Conservation (phyloP, 2,113 vertebrate species). For the Fukomys damarensis region DNA sequence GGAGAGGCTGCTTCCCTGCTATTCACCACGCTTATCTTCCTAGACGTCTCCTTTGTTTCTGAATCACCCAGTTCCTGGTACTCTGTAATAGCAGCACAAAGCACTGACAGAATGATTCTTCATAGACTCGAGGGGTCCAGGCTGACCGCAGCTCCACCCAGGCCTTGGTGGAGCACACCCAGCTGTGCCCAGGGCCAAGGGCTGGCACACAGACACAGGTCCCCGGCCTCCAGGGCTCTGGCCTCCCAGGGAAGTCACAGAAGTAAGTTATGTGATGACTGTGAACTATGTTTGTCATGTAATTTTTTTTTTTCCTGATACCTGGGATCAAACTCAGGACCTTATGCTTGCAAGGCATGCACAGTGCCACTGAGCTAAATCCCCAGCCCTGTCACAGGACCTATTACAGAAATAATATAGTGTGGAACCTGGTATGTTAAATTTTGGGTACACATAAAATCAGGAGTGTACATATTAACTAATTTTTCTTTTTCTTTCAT, state of each 20-base stretch:
- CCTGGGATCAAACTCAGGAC: no score
- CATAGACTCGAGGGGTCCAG: neutral
- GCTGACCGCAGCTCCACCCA: neutral
- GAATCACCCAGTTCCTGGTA: neutral
- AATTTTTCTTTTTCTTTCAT: neutral
- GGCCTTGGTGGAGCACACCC: neutral
- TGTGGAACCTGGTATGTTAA: no score
- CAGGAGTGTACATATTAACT: neutral
- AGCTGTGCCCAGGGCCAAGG: neutral
- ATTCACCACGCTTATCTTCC: no score
- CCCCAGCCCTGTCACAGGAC: neutral
- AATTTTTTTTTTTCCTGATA: no score
- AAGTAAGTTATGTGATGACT: neutral
- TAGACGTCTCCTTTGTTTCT: neutral
- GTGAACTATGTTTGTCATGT: neutral
- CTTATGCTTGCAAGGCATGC: no score
- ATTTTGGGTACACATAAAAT: neutral
- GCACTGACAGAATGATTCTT: neutral
- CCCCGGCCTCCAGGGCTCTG: neutral
- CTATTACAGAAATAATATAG: neutral
- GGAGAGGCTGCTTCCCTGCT: no score
- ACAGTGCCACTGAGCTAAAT: no score
- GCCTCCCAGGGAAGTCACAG: neutral
- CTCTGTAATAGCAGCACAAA: neutral
- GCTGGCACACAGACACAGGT: neutral